A percentile compares a stretch with the other conserved stretches of the same genome.
Conservation (phyloP, 2,888 invertebrate genomes). For the Hermaeophaga mercurialis region DNA sequence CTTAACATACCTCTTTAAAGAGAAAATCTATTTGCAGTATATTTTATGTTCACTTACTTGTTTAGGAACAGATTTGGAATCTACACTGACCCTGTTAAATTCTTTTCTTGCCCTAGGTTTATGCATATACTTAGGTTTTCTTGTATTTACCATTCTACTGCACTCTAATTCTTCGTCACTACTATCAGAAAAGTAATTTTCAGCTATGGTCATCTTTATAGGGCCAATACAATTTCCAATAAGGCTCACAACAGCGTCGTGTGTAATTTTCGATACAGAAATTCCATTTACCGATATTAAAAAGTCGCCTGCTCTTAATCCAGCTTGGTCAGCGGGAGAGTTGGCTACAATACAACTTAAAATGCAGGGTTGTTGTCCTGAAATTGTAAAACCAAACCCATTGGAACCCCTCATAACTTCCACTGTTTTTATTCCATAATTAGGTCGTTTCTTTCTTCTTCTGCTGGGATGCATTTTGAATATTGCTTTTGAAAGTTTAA, state of each 20-base stretch:
- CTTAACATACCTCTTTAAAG: too few relatives aligned
- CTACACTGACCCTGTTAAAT: slow-evolving; percentile 31
- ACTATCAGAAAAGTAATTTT: slow-evolving; percentile 84
- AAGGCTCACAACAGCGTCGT: slow-evolving; percentile 90
- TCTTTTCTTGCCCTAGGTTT: slow-evolving; percentile 52
- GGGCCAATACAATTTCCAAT: slow-evolving; percentile 87
- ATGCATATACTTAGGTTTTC: slow-evolving; percentile 67
- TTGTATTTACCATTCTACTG: slow-evolving; percentile 59
- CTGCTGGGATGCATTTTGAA: slow-evolving; percentile 65
- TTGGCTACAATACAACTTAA: slow-evolving; percentile 90
- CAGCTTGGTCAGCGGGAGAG: slow-evolving; percentile 89
- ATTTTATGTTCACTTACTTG: slow-evolving; percentile 30
- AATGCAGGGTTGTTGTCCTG: slow-evolving; percentile 94
- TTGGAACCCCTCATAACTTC: slow-evolving; percentile 85
- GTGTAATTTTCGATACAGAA: slow-evolving; percentile 88
- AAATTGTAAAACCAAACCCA: slow-evolving; percentile 97
- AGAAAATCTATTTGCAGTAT: too few relatives aligned
- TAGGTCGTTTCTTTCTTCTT: slow-evolving; percentile 72
- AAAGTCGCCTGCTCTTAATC: slow-evolving; percentile 90
- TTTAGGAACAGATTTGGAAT: slow-evolving; percentile 30
- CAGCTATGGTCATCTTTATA: slow-evolving; percentile 84
- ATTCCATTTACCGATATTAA: slow-evolving; percentile 89
- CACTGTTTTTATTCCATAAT: slow-evolving; percentile 79
- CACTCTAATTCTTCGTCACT: slow-evolving; percentile 76
- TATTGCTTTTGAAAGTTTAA: background rate